Evolutionary conservation across 2,888 invertebrate species (phyloP).

Genomic region (Ptychoptera contaminata): DNA sequence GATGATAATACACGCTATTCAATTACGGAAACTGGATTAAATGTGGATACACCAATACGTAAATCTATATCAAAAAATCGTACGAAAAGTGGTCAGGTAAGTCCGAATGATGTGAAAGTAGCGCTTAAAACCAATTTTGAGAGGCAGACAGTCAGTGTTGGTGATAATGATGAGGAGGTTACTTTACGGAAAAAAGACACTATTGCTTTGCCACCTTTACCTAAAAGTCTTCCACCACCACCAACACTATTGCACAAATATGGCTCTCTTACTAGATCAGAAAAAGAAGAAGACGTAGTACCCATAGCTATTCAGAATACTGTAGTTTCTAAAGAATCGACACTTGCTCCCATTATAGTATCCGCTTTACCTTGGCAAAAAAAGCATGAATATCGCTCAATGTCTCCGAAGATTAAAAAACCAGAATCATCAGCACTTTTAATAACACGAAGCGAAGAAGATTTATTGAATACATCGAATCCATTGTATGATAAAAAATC

Average conservation of each 20-base stretch:
- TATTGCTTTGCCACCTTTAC: conserved; percentile 9
- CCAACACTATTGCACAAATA: not conserved
- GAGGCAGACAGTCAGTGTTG: not conserved
- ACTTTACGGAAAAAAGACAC: conserved; percentile 1
- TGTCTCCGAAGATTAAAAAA: not conserved
- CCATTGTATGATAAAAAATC: not conserved
- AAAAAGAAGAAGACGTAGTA: too few species aligned
- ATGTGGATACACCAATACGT: not conserved
- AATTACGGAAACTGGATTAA: not conserved
- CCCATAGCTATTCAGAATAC: too few species aligned
- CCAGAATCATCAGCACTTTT: conserved; percentile 6
- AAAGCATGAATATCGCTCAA: not conserved
- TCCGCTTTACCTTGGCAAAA: not conserved
- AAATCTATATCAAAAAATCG: conserved; percentile 1
- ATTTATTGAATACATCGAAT: conserved; percentile 2
- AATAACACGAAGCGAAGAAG: conserved; percentile 8
- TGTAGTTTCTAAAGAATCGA: not conserved
- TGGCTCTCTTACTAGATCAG: not conserved
- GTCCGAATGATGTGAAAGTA: conserved; percentile 5
- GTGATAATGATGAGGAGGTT: not conserved
- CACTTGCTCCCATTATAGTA: too few species aligned
- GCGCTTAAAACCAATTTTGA: not conserved
- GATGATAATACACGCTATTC: not conserved
- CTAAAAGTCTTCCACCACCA: conserved; percentile 7
- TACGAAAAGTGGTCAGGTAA: conserved; percentile 3